phyloP scores from a whole-genome alignment of 2,113 vertebrate genomes.

The Gnathonemus longibarbis region DNA sequence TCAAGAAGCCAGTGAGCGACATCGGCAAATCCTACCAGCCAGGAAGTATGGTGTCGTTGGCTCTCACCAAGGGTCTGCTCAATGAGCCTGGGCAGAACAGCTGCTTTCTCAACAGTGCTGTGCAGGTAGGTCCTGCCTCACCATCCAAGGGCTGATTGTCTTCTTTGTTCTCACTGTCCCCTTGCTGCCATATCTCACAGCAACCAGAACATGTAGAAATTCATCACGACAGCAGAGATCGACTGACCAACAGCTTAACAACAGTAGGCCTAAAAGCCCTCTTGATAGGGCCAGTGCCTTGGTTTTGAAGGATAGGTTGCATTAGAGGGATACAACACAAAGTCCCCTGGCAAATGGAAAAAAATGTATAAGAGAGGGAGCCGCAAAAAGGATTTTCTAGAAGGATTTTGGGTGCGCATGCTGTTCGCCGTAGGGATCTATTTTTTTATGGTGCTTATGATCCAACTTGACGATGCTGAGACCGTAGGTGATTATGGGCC shows the following conservation, averaged over 20 bases:
- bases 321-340: neutral
- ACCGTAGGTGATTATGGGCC: neutral
- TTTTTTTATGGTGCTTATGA: neutral
- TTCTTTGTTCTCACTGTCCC: neutral
- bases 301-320: neutral
- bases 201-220: neutral
- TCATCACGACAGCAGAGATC: neutral
- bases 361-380: neutral
- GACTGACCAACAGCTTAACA: neutral
- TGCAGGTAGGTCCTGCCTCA: conserved; percentile 71
- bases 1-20: conserved; percentile 80
- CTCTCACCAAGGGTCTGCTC: conserved; percentile 88
- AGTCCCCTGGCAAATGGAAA: neutral
- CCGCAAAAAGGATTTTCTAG: neutral
- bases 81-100: conserved; percentile 96
- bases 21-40: conserved; percentile 89
- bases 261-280: neutral
- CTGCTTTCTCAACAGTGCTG: conserved; percentile 98
- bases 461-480: neutral
- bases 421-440: neutral
- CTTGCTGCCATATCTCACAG: neutral
- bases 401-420: neutral
- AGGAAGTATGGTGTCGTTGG: conserved; percentile 88
- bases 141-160: neutral
- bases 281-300: neutral